Evolutionary conservation across 2,888 invertebrate genomes (phyloP).

Genomic region (Drosophila picticornis): DNA sequence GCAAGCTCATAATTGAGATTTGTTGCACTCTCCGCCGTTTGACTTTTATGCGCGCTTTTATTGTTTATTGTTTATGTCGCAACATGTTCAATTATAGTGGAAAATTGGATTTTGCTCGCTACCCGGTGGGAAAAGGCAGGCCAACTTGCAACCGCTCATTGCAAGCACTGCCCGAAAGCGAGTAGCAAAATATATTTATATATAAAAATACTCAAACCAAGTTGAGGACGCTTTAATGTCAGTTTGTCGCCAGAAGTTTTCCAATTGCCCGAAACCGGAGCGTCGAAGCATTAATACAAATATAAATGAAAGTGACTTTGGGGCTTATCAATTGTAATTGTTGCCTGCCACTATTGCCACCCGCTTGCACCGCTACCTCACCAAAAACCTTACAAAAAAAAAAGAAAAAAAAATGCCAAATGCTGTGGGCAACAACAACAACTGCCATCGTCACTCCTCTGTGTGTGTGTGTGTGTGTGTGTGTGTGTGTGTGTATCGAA

Average conservation of each 20-base stretch:
- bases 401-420: slow-evolving; percentile 50
- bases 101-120: slow-evolving; percentile 67
- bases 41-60: slow-evolving; percentile 74
- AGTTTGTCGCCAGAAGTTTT: slow-evolving; percentile 57
- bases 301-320: slow-evolving; percentile 77
- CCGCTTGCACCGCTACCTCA: background rate
- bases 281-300: slow-evolving; percentile 27
- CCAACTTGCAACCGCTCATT: slow-evolving; percentile 16
- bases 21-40: slow-evolving; percentile 69
- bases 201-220: background rate
- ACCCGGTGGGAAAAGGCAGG: slow-evolving; percentile 26
- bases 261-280: slow-evolving; percentile 57
- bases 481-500: slow-evolving; percentile 25
- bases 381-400: slow-evolving; percentile 3
- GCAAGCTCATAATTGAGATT: slow-evolving; percentile 75
- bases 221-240: slow-evolving; percentile 30
- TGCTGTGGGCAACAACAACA: slow-evolving; percentile 68
- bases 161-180: background rate
- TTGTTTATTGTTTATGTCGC: slow-evolving; percentile 75
- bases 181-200: background rate
- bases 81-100: slow-evolving; percentile 76
- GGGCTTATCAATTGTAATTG: slow-evolving; percentile 80
- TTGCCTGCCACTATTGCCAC: slow-evolving; percentile 25
- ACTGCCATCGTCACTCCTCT: slow-evolving; percentile 42
- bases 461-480: slow-evolving; percentile 11